Conservation (phyloP, 2,797 vertebrate genomes). For the Gorsachius magnificus region DNA sequence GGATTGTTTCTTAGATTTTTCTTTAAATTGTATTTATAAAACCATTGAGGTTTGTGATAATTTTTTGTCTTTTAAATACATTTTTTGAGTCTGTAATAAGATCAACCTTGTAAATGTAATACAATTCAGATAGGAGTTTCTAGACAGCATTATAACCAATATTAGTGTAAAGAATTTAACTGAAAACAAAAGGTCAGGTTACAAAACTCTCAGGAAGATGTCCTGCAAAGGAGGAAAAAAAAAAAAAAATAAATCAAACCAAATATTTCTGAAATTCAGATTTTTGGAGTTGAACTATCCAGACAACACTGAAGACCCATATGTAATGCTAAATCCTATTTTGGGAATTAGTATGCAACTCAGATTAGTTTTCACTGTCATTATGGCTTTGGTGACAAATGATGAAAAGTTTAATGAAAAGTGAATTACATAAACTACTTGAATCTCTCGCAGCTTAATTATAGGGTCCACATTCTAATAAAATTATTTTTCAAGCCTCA, state of each 20-base stretch:
- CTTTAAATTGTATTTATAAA: neutral
- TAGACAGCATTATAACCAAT: neutral
- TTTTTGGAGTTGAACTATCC: neutral
- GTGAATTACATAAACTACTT: conserved; percentile 41
- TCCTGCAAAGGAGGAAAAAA: neutral
- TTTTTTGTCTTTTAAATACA: neutral
- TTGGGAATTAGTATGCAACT: conserved; percentile 23
- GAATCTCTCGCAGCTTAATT: conserved; percentile 49
- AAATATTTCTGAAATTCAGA: neutral
- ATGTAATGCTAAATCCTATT: conserved; percentile 1
- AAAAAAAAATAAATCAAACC: neutral
- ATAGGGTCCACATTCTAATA: neutral
- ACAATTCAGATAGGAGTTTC: neutral
- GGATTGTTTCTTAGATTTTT: neutral
- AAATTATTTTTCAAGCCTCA: conserved; percentile 45
- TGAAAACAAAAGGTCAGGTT: neutral
- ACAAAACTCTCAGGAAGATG: neutral
- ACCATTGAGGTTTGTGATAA: neutral
- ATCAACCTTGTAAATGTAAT: neutral
- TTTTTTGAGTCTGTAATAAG: neutral
- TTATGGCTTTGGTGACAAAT: conserved; percentile 39
- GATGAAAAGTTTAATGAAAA: conserved; percentile 56
- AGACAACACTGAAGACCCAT: neutral
- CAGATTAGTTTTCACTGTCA: conserved; percentile 47
- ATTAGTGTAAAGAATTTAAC: neutral